Evolutionary conservation across 2,113 vertebrate species (phyloP).

Genomic region (Poeciliopsis prolifica): DNA sequence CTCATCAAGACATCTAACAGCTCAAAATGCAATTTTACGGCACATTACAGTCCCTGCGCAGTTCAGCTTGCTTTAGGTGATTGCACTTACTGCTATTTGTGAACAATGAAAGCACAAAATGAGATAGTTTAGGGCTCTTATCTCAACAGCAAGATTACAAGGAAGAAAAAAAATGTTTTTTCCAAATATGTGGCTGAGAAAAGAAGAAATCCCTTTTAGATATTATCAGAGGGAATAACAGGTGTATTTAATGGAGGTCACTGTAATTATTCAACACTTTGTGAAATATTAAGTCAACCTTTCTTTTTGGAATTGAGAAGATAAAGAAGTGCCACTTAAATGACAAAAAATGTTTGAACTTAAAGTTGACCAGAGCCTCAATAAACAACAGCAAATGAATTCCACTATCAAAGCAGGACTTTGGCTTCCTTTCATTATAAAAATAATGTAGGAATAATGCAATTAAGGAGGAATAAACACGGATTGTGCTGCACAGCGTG

Average conservation of each 20-base stretch:
- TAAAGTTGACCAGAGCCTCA: not conserved
- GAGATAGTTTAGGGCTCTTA: conserved; percentile 27
- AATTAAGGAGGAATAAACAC: not conserved
- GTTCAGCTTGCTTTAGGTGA: conserved; percentile 29
- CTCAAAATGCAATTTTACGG: conserved; percentile 51
- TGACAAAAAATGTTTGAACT: not conserved
- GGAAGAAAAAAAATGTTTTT: not conserved
- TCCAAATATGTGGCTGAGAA: not conserved
- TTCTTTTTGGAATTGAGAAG: not conserved
- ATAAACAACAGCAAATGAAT: not conserved
- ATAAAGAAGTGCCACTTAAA: not conserved
- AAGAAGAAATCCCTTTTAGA: not conserved
- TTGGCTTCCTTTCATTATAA: not conserved
- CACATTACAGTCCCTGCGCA: conserved; percentile 42
- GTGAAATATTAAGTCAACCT: too few relatives aligned
- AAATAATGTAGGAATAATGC: not conserved
- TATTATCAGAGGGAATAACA: not conserved
- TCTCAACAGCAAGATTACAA: conserved; percentile 11
- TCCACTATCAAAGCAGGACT: not conserved
- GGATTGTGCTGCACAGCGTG: not conserved
- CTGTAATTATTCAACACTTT: not conserved
- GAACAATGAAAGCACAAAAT: conserved; percentile 40
- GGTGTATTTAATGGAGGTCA: not conserved
- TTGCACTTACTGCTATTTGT: conserved; percentile 31
- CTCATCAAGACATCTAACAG: conserved; percentile 47